Evolutionary conservation across 1,140 invertebrate species (phyloP).

Genomic region (Drosophila mojavensis): DNA sequence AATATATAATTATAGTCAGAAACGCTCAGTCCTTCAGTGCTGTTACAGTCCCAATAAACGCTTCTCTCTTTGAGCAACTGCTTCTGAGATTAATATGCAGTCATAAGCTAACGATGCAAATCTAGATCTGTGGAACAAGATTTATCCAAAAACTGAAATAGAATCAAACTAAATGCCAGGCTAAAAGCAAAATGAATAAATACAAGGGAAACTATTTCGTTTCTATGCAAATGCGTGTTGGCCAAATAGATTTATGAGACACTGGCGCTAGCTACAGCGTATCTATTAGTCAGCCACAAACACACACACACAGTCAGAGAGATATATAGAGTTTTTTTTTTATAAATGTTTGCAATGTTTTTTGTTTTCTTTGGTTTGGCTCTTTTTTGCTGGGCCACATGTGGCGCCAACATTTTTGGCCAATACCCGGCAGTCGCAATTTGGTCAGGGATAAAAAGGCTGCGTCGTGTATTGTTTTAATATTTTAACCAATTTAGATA

Average conservation of each 20-base stretch:
- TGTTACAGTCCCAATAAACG: too few species aligned
- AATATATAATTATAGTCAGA: too few species aligned
- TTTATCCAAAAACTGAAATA: background rate
- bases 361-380: background rate
- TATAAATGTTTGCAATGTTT: too few species aligned
- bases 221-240: conserved; percentile 4
- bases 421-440: conserved; percentile 27
- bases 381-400: conserved; percentile 27
- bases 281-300: background rate
- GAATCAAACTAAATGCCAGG: background rate
- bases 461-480: conserved; percentile 71
- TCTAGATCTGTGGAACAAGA: too few species aligned
- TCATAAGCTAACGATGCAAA: too few species aligned
- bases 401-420: conserved; percentile 18
- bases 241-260: conserved; percentile 3
- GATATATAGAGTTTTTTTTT: conserved; percentile 8
- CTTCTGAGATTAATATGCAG: too few species aligned
- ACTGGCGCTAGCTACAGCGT: background rate
- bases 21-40: too few species aligned
- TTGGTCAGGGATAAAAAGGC: conserved; percentile 20
- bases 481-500: conserved; percentile 83
- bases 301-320: conserved; percentile 1
- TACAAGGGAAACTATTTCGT: conserved; percentile 1
- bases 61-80: too few species aligned
- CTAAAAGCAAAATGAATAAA: background rate